Base-by-base conservation (phyloP, 37 sponge, comb jelly and placozoan species). In the Chondrilla cf. caribensis region DNA sequence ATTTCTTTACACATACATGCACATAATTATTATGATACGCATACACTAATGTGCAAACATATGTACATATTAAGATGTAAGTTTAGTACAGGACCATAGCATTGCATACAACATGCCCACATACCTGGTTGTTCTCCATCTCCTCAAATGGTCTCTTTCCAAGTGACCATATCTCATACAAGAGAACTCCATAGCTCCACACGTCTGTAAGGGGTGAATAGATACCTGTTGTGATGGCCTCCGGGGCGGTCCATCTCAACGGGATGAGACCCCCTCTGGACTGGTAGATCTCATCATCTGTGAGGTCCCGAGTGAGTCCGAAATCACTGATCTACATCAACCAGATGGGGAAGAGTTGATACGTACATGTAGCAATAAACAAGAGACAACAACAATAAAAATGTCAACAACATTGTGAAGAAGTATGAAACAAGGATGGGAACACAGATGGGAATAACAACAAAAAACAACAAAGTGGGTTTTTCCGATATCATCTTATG, bases 141-240 rank as follows among this genome's bases (percentile, higher is more conserved):
- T 31, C 38, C 35, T 28, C 79, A 4, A 31, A 79, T 2, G 59
- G 79, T 58, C 58, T 26, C 29, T 79, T 58, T 22, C 38, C 59
- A 15, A 79, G 38, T 22, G 58, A 36, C 79, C 59, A 79, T 37
- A 73, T 73, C 44, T 73, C 76, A 73, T 73, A 73, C 42, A 73
- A 42, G 21, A 73, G 44, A 17, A 73, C 41, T 2, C 76, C 76
- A 22, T 73, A 73, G 25, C 76, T 73, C 76, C 76, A 73, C 44
- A 40, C 76, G 36, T 73, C 76, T 1, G 44, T 43, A 21, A 43
- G 22, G 21, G 44, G 29, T 1, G 76, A 73, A 43, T 73, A 73
- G 24, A 8, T 39, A 5, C 76, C 76, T 40, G 76, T 40, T 2
- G 42, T 40, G 3, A 73, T 42, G 21, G 76, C 76, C 76, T 79